Base-by-base conservation (phyloP, 2,797 vertebrate species). In the Enteromius viviparus region DNA sequence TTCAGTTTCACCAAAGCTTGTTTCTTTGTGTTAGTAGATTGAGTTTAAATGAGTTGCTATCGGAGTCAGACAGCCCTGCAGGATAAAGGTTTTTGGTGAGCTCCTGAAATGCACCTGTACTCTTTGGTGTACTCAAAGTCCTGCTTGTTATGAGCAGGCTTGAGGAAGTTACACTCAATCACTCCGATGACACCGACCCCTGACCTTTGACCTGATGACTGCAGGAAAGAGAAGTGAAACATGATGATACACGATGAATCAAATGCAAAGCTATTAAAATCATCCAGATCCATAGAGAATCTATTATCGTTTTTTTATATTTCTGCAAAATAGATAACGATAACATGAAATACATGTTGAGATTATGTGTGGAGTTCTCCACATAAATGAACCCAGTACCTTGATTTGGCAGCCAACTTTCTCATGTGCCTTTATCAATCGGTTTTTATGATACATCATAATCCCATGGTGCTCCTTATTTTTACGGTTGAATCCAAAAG, bases 361-460 rank as follows among this genome's bases (percentile, higher is more conserved):
- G 6, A 37, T 79, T 1, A 15, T 3, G 10, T 29, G 2, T 17
- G 14, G 14, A 62, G 6, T 29, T 62, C 2, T 29, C 26, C 5
- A 17, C 60, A 29, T 17, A 11, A 45, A 49, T 23, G 10, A 2
- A 15, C 64, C 9, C 5, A 21, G 10, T 87, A 95, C 95, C 94
- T 95, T 96, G 40, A 94, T 91, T 88, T 96, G 95, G 84, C 94
- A 94, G 89, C 94, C 96, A 83, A 96, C 95, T 90, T 96, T 95
- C 91, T 96, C 94, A 45, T 93, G 95, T 58, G 95, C 93, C 87
- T 96, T 95, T 72, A 96, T 96, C 79, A 96, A 94, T 29, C 93
- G 85, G 89, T 96, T 96, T 85, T 94, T 95, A 91, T 96, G 93
- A 90, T 96, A 96, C 95, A 96, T 95, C 95, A 96, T 95, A 88